Percentiles rank a stretch among this genome's conserved stretches.
phyloP scores from a whole-genome alignment of 2,888 invertebrate species.

The Megaustenia siamemsis region DNA sequence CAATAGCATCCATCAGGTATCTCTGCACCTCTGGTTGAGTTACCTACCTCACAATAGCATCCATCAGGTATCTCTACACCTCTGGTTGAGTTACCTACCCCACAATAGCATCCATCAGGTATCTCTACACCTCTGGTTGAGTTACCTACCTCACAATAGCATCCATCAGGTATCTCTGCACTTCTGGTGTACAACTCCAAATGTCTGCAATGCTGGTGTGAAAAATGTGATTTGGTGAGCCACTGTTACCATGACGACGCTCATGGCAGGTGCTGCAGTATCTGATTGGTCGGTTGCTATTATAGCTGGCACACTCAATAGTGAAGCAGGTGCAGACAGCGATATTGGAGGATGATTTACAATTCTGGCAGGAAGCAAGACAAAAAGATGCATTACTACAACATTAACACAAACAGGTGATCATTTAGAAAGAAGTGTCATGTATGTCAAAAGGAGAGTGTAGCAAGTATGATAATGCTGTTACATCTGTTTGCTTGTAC shows the following conservation, averaged over 20 bases:
- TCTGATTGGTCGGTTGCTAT: conserved; percentile 96
- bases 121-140: too few relatives aligned
- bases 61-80: conserved; percentile 94
- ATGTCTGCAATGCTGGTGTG: conserved; percentile 92
- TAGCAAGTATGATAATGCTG: too few relatives aligned
- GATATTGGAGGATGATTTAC: conserved; percentile 92
- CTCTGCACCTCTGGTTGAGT: conserved; percentile 90
- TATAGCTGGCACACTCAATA: conserved; percentile 96
- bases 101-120: too few relatives aligned
- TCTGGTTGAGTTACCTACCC: too few relatives aligned
- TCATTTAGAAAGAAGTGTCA: too few relatives aligned
- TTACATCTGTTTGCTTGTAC: too few relatives aligned
- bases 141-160: conserved; percentile 90
- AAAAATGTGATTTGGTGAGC: conserved; percentile 87
- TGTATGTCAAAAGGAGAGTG: too few relatives aligned
- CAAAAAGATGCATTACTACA: too few relatives aligned
- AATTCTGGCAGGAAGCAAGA: conserved; percentile 87
- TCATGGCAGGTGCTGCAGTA: conserved; percentile 80
- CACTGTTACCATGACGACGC: conserved; percentile 69
- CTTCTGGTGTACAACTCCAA: conserved; percentile 93
- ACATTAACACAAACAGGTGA: too few relatives aligned
- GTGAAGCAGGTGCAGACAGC: conserved; percentile 98
- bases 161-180: conserved; percentile 95
- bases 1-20: conserved; percentile 95
- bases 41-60: conserved; percentile 91